Evolutionary conservation across 2,797 vertebrate species (phyloP), one percentile per base, ranked within the genome.

Genomic region (Selene dorsalis): DNA sequence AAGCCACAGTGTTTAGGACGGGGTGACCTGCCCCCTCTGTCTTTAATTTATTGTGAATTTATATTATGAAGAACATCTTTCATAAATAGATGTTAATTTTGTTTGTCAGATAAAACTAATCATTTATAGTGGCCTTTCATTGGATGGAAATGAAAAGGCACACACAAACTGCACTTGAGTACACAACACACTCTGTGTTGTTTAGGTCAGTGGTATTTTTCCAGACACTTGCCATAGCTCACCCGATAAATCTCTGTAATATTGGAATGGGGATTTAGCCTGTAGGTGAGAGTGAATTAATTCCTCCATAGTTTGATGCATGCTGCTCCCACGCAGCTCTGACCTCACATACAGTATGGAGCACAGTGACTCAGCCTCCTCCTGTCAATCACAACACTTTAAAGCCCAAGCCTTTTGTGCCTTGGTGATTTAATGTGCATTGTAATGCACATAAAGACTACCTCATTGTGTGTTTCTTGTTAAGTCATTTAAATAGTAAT

Each of bases 221-320:
- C 18, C 60, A 56, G 66, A 60, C 68, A 52, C 47, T 45, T 48
- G 4, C 32, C 24, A 17, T 6, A 60, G 70, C 39, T 81, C 55
- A 24, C 41, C 58, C 32, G 55, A 80, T 80, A 80, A 80, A 82
- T 82, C 80, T 60, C 55, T 18, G 16, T 59, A 47, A 64, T 73
- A 78, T 76, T 76, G 57, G 28, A 75, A 32, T 67, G 18, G 28
- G 73, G 59, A 74, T 70, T 83, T 60, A 79, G 28, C 32, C 59
- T 61, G 66, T 50, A 55, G 43, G 57, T 77, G 64, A 45, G 26
- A 60, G 63, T 67, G 66, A 69, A 86, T 81, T 56, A 8, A 78
- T 84, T 77, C 60, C 32, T 75, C 16, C 11, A 11, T 57, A 22
- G 16, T 30, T 53, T 57, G 65, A 77, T 79, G 58, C 53, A 1